Evolutionary conservation across 2,888 invertebrate genomes (phyloP).

Genomic region (Allygus modestus): DNA sequence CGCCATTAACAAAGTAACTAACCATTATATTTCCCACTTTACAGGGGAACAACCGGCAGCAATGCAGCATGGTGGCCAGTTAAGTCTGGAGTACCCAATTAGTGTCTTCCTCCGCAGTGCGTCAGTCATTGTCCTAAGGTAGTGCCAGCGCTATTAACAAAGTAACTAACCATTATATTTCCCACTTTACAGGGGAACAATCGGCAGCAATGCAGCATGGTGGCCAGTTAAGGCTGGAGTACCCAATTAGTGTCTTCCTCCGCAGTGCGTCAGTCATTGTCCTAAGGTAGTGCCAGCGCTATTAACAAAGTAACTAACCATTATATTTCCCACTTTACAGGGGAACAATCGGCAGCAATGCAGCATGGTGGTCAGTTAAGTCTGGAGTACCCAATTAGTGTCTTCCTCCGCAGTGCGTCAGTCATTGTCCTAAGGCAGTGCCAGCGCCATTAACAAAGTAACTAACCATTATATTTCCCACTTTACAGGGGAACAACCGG

Average conservation of each 20-base stretch:
- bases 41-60: conserved; percentile 91
- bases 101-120: conserved; percentile 84
- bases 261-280: conserved; percentile 82
- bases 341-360: conserved; percentile 92
- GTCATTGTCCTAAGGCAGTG: conserved; percentile 75
- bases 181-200: conserved; percentile 83
- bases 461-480: conserved; percentile 49
- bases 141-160: conserved; percentile 74
- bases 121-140: conserved; percentile 76
- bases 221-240: conserved; percentile 83
- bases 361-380: conserved; percentile 86
- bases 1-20: conserved; percentile 71
- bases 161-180: not conserved
- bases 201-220: conserved; percentile 93
- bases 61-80: conserved; percentile 88
- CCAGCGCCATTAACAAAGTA: conserved; percentile 74
- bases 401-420: conserved; percentile 83
- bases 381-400: conserved; percentile 84
- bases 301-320: no score
- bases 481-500: conserved; percentile 87
- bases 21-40: not conserved
- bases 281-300: conserved; percentile 67
- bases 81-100: conserved; percentile 84
- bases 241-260: conserved; percentile 84
- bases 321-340: conserved; percentile 74